Base-by-base conservation (phyloP, 2,888 invertebrate species). In the Campoplex capitator region DNA sequence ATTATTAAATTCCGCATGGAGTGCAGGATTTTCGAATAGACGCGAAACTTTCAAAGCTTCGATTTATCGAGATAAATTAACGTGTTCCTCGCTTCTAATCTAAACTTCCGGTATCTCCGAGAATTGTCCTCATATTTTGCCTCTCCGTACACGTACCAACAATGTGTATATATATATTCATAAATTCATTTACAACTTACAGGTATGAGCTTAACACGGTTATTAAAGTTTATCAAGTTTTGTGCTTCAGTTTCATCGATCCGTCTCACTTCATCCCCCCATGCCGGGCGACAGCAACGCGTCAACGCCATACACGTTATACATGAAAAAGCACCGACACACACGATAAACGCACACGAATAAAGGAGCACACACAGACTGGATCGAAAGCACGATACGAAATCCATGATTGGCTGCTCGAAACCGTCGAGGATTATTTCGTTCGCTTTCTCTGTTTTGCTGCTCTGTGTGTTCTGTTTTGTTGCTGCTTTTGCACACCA, bases 331-430 rank as follows among this genome's bases (percentile, higher is more conserved):
- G 68, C 71, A 79, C 32, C 45, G 9, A 62, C 62, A 6, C 65
- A 32, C 23, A 75, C 9, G 45, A n/a, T 54, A 18, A 45, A 13
- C 45, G 56, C 18, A 67, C 67, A 71, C 75, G 48, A 28, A 58
- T 58, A 28, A 28, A 58, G 3, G 18, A 56, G 18, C 32, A 6
- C 78, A 67, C 78, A 67, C 45, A 68, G 9, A 23, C 65, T 35
- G 51, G 13, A 32, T 56, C 45, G 48, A 56, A 58, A 79, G 48
- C 62, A 70, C 48, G 83, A 87, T 84, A 82, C 76, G 86, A 71
- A 87, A 89, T 89, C 84, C 83, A 83, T 87, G 88, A 89, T 89
- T 89, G 87, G 86, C 84, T 88, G 82, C 85, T 84, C 87, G 85
- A 89, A 83, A 83, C 86, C 79, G 74, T 76, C 84, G 85, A 76